Conservation (phyloP, 1,140 invertebrate species). For the Pseudachorutes palmiensis region DNA sequence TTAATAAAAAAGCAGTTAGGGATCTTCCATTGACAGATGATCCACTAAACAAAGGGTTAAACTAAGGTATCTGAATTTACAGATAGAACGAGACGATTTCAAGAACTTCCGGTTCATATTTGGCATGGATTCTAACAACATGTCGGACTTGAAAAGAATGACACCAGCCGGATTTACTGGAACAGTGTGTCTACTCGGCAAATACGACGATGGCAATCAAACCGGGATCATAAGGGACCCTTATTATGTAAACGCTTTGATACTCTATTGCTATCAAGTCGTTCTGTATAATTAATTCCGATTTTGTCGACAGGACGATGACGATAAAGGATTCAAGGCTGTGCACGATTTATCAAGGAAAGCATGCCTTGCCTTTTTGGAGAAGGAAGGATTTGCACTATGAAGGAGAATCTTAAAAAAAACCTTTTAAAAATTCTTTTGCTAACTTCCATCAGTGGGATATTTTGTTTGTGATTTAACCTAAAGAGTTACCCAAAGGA, state of each 20-base stretch:
- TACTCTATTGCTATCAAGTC: background rate
- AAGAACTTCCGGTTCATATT: slow-evolving; percentile 73
- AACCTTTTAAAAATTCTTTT: too few species aligned
- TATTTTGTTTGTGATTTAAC: too few species aligned
- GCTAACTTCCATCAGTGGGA: too few species aligned
- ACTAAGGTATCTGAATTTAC: slow-evolving; percentile 38
- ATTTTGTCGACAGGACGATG: slow-evolving; percentile 39
- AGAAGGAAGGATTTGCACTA: slow-evolving; percentile 33
- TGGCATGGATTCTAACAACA: slow-evolving; percentile 82
- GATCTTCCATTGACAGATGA: slow-evolving; percentile 1
- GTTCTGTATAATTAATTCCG: background rate
- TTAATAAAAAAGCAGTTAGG: too few species aligned
- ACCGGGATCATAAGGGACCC: slow-evolving; percentile 76
- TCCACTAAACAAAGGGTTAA: background rate
- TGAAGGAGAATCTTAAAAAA: too few species aligned
- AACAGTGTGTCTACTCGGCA: slow-evolving; percentile 65
- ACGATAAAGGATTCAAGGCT: slow-evolving; percentile 42
- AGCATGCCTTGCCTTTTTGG: slow-evolving; percentile 42
- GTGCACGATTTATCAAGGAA: slow-evolving; percentile 43
- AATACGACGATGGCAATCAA: slow-evolving; percentile 64
- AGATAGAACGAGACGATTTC: slow-evolving; percentile 65
- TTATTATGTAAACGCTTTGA: slow-evolving; percentile 58
- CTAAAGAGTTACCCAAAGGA: too few species aligned
- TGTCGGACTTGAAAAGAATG: slow-evolving; percentile 54
- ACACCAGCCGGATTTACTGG: slow-evolving; percentile 56